These are phyloP conservation scores for Philypnodon macrostomus DNA, from an alignment of 2,797 vertebrate species.

Conservation along the genomic window DNA sequence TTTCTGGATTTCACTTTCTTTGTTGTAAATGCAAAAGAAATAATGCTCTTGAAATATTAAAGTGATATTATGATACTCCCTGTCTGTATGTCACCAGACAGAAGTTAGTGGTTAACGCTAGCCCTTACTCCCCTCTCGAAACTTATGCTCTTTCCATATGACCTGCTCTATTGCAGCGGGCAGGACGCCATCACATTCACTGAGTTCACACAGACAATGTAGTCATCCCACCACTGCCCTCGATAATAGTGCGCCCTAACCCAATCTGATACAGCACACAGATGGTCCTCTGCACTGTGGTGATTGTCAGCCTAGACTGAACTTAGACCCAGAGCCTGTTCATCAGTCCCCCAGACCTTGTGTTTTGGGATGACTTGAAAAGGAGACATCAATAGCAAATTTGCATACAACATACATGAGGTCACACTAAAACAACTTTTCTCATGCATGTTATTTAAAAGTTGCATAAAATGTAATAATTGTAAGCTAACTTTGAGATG, in stretches of 20 bases:
- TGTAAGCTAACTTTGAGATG: too few relatives aligned
- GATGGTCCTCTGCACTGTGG: background rate
- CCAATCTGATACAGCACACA: background rate
- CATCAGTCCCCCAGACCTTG: slow-evolving; percentile 2
- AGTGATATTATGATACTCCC: too few relatives aligned
- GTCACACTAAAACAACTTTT: background rate
- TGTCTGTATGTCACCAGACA: too few relatives aligned
- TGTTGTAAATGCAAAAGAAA: too few relatives aligned
- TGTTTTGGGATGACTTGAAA: slow-evolving; percentile 10
- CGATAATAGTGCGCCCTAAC: background rate
- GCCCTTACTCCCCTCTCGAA: slow-evolving; percentile 7
- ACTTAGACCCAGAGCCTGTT: slow-evolving; percentile 7
- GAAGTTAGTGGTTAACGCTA: slow-evolving; percentile 43
- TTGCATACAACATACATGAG: slow-evolving; percentile 21
- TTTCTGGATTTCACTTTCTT: slow-evolving; percentile 11
- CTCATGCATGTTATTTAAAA: too few relatives aligned
- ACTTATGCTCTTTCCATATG: slow-evolving; percentile 40
- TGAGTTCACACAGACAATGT: slow-evolving; percentile 2
- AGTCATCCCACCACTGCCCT: background rate
- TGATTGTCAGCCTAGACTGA: background rate
- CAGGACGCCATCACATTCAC: slow-evolving; percentile 39
- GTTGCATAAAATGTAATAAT: too few relatives aligned
- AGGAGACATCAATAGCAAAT: slow-evolving; percentile 2
- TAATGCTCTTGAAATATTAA: too few relatives aligned
- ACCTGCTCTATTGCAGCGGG: slow-evolving; percentile 53